These are phyloP conservation scores for Rhinichthys osculus DNA, from an alignment of 2,797 vertebrate genomes.

Conservation along the genomic window DNA sequence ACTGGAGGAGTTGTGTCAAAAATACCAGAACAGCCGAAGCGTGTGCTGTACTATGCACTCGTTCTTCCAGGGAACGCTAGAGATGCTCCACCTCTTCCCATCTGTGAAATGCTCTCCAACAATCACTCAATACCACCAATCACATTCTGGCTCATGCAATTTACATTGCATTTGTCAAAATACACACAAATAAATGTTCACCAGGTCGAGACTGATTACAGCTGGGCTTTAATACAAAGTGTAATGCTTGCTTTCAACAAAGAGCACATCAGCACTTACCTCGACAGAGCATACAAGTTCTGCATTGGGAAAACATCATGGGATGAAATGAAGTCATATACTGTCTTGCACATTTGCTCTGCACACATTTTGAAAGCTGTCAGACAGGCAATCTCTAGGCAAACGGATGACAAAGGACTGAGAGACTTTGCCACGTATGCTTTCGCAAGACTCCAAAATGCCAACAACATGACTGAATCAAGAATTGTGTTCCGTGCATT, in stretches of 20 bases:
- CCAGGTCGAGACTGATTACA: conserved; percentile 48
- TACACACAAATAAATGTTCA: neutral
- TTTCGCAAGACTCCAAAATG: neutral
- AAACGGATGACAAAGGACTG: conserved; percentile 31
- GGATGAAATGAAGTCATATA: neutral
- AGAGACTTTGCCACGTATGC: neutral
- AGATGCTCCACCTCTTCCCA: conserved; percentile 36
- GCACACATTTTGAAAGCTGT: conserved; percentile 42
- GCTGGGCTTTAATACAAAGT: conserved; percentile 4
- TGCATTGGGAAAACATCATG: neutral
- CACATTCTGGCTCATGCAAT: conserved; percentile 27
- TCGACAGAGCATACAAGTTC: neutral
- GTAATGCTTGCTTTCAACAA: conserved; percentile 1
- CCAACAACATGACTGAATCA: neutral
- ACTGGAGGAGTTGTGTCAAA: conserved; percentile 50
- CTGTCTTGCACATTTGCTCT: conserved; percentile 44
- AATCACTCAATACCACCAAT: conserved; percentile 30
- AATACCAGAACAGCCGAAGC: conserved; percentile 40
- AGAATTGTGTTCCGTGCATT: neutral
- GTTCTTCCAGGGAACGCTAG: conserved; percentile 22
- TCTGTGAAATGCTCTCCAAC: conserved; percentile 44
- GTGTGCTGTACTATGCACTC: conserved; percentile 39
- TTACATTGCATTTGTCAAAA: neutral
- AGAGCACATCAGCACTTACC: neutral
- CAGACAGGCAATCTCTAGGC: conserved; percentile 4